Percentiles rank a stretch among this genome's conserved stretches.
phyloP scores from a whole-genome alignment of 2,797 vertebrate genomes.

The Masticophis lateralis region DNA sequence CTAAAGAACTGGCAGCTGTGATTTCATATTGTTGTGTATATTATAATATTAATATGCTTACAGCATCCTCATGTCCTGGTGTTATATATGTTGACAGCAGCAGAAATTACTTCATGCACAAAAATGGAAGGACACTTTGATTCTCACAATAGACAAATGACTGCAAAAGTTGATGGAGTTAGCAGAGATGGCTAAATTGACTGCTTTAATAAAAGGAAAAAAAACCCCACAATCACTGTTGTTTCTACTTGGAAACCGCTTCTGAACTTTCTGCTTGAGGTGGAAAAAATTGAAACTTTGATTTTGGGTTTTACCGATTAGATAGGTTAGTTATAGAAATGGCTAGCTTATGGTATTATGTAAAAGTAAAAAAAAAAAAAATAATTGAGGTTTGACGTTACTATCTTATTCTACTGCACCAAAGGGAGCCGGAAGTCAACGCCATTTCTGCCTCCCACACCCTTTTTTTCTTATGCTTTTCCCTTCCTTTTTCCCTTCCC shows the following conservation, averaged over 20 bases:
- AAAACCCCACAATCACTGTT: background rate
- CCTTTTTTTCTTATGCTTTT: background rate
- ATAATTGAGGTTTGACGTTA: background rate
- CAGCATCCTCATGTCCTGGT: background rate
- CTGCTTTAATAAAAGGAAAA: background rate
- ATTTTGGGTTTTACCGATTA: background rate
- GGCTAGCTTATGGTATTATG: background rate
- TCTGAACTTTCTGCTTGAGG: background rate
- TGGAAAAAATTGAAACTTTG: background rate
- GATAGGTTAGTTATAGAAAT: background rate
- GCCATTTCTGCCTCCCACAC: background rate
- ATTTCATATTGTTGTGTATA: background rate
- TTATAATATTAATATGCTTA: background rate
- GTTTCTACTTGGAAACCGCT: background rate
- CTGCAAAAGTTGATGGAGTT: background rate
- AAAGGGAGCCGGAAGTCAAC: background rate
- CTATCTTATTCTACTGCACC: background rate
- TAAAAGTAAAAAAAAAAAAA: background rate
- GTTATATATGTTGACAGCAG: background rate
- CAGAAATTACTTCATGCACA: background rate
- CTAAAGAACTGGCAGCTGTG: background rate
- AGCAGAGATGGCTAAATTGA: background rate
- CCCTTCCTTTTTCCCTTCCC: background rate
- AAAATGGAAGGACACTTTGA: background rate
- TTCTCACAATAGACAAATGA: background rate